Evolutionary conservation across 2,113 vertebrate genomes (phyloP).

Genomic region (Daphoenositta chrysoptera): DNA sequence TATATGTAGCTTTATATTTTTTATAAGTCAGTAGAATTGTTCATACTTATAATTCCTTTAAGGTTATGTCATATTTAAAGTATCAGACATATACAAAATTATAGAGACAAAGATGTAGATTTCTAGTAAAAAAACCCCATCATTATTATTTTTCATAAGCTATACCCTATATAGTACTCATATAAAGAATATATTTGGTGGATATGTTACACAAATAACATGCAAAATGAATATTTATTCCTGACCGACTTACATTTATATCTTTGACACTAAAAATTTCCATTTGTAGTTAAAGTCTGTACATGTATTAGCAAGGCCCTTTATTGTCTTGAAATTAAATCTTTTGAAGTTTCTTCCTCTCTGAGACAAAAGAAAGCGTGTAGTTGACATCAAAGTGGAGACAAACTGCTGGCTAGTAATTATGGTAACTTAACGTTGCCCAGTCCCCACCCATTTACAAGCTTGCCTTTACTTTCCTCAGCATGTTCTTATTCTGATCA

Average conservation of each 20-base stretch:
- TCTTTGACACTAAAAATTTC: constrained; percentile 25
- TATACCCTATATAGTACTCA: background rate
- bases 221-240: background rate
- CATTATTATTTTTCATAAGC: background rate
- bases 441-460: constrained; percentile 63
- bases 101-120: background rate
- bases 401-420: constrained; percentile 68
- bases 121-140: background rate
- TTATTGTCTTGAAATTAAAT: constrained; percentile 75
- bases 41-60: background rate
- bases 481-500: constrained; percentile 65
- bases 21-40: background rate
- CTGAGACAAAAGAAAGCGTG: constrained; percentile 63
- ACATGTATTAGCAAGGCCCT: constrained; percentile 50
- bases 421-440: constrained; percentile 57
- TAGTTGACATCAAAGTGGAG: constrained; percentile 75
- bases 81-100: background rate
- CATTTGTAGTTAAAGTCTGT: constrained; percentile 39
- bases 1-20: background rate
- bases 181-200: background rate
- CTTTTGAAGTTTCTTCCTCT: constrained; percentile 78
- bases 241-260: background rate
- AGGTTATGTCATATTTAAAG: background rate
- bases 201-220: background rate
- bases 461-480: constrained; percentile 42